Conservation (phyloP, 2,113 vertebrate genomes). For the Cheilinus undulatus region DNA sequence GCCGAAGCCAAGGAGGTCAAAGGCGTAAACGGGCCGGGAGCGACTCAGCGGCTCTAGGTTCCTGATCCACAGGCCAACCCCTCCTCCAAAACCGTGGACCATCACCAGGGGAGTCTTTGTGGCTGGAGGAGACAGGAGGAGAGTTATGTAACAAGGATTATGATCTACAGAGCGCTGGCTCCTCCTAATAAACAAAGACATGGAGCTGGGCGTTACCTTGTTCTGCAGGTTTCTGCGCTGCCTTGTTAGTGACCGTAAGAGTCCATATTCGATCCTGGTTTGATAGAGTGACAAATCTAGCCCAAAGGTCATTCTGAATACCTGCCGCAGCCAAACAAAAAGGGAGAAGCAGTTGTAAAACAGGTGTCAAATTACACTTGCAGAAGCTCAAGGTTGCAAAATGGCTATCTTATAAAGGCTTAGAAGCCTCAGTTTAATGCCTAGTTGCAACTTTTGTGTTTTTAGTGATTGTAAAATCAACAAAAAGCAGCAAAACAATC, state of each 20-base stretch:
- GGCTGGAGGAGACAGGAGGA: conserved; percentile 27
- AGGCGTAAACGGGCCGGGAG: conserved; percentile 83
- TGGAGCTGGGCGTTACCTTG: conserved; percentile 43
- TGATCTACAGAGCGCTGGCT: background rate
- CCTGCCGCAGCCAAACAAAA: conserved; percentile 72
- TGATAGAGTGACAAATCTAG: conserved; percentile 89
- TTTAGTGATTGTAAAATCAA: conserved; percentile 6
- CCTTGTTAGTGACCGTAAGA: conserved; percentile 84
- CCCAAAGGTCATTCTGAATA: conserved; percentile 89
- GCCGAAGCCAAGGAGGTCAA: conserved; percentile 92
- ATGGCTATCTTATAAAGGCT: background rate
- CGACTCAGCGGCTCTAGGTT: conserved; percentile 87
- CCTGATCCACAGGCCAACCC: conserved; percentile 91
- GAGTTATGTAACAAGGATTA: background rate
- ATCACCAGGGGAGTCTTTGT: conserved; percentile 89
- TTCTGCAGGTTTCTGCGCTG: conserved; percentile 43
- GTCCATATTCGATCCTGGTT: conserved; percentile 91
- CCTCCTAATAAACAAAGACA: background rate
- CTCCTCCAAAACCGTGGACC: conserved; percentile 93
- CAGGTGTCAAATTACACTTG: background rate
- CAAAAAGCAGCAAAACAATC: conserved; percentile 23
- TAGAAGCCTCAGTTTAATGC: background rate
- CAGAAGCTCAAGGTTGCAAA: background rate
- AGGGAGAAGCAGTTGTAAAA: background rate
- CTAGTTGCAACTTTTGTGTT: background rate